phyloP scores from a whole-genome alignment of 1,140 invertebrate genomes.

The Grapholita molesta region DNA sequence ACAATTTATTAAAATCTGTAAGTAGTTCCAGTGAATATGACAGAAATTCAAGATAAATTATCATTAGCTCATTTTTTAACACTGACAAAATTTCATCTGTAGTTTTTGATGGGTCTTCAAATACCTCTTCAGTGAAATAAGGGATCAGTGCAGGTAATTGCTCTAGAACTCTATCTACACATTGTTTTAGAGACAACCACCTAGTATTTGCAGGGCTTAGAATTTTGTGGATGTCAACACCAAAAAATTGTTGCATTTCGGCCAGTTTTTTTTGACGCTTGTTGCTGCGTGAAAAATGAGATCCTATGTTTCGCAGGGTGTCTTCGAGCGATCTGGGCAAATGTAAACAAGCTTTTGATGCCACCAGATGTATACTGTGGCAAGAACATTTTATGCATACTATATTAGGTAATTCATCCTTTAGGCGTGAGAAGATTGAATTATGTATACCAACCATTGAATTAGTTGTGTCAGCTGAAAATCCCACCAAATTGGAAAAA shows the following conservation, averaged over 20 bases:
- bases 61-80: conserved; percentile 41
- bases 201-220: conserved; percentile 43
- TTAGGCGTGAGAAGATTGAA: not conserved
- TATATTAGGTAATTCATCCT: not conserved
- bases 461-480: not conserved
- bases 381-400: not conserved
- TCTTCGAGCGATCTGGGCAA: conserved; percentile 21
- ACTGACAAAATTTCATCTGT: conserved; percentile 45
- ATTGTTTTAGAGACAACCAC: conserved; percentile 56
- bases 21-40: conserved; percentile 37
- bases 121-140: conserved; percentile 43
- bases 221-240: conserved; percentile 50
- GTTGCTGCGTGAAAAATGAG: conserved; percentile 52
- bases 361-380: conserved; percentile 13
- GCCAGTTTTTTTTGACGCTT: conserved; percentile 40
- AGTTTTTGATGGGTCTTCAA: conserved; percentile 51
- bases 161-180: conserved; percentile 51
- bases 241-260: conserved; percentile 55
- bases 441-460: not conserved
- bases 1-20: conserved; percentile 48
- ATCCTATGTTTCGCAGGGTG: conserved; percentile 32
- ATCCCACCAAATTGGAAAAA: not conserved
- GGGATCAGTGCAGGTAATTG: conserved; percentile 44
- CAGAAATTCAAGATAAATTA: conserved; percentile 48
- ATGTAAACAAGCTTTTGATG: conserved; percentile 25